phyloP scores from a whole-genome alignment of 2,113 vertebrate genomes.

The Caloenas nicobarica region DNA sequence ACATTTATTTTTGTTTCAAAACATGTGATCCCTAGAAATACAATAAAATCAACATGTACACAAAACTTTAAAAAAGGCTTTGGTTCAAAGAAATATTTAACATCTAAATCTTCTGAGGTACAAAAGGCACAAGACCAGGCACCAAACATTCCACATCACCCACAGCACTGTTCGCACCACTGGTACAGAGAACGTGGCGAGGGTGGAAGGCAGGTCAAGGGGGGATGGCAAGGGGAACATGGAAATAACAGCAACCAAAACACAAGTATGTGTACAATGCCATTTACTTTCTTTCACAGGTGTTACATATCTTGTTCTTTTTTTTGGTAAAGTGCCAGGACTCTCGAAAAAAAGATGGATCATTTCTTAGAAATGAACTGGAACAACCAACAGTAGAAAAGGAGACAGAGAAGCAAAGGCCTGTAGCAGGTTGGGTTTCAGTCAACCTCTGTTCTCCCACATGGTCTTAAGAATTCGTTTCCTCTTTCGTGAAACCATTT shows the following conservation, averaged over 20 bases:
- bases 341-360: conserved; percentile 34
- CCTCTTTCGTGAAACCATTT: conserved; percentile 98
- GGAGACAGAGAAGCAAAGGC: not conserved
- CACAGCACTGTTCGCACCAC: not conserved
- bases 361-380: conserved; percentile 74
- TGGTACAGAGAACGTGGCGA: not conserved
- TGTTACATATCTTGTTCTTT: not conserved
- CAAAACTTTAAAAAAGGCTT: conserved; percentile 56
- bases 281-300: conserved; percentile 24
- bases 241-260: conserved; percentile 8
- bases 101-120: conserved; percentile 67
- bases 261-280: not conserved
- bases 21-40: conserved; percentile 66
- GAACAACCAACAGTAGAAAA: conserved; percentile 18
- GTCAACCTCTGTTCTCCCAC: conserved; percentile 92
- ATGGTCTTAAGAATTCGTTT: conserved; percentile 94
- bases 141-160: not conserved
- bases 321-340: conserved; percentile 49
- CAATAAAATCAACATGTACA: conserved; percentile 72
- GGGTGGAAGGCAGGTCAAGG: not conserved
- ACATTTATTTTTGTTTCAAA: conserved; percentile 72
- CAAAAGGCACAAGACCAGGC: conserved; percentile 48
- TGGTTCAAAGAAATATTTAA: conserved; percentile 73
- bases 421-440: conserved; percentile 67
- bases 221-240: not conserved